phyloP scores from a whole-genome alignment of 2,113 vertebrate genomes.

The Silurus asotus region DNA sequence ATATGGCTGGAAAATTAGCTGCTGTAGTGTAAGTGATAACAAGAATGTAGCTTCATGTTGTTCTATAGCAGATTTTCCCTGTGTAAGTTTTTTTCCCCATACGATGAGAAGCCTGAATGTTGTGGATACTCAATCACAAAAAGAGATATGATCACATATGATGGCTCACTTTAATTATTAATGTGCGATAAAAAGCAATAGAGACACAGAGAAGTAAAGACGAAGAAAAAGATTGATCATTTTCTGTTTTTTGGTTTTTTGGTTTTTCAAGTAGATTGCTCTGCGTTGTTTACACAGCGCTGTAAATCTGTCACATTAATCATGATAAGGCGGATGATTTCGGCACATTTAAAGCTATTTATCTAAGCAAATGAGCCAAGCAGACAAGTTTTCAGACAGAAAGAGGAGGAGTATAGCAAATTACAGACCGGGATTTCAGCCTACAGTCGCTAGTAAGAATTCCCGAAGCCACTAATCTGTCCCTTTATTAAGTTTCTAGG shows the following conservation, averaged over 20 bases:
- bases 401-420: background rate
- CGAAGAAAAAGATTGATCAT: background rate
- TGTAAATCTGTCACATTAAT: background rate
- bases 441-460: background rate
- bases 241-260: background rate
- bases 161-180: constrained; percentile 1
- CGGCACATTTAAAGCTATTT: background rate
- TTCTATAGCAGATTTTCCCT: background rate
- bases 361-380: background rate
- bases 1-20: no score
- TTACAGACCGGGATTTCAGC: background rate
- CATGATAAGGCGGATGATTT: background rate
- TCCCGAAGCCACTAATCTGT: background rate
- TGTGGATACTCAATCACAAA: background rate
- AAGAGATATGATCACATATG: background rate
- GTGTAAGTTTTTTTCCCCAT: background rate
- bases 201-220: background rate
- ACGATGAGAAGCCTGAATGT: background rate
- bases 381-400: background rate
- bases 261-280: background rate
- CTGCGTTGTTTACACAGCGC: background rate
- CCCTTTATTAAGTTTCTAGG: background rate
- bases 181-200: no score
- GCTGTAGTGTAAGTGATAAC: background rate
- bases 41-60: background rate